A percentile compares a stretch with the other conserved stretches of the same genome.
Conservation (phyloP, 2,113 vertebrate genomes). For the Cochlearius cochlearius region DNA sequence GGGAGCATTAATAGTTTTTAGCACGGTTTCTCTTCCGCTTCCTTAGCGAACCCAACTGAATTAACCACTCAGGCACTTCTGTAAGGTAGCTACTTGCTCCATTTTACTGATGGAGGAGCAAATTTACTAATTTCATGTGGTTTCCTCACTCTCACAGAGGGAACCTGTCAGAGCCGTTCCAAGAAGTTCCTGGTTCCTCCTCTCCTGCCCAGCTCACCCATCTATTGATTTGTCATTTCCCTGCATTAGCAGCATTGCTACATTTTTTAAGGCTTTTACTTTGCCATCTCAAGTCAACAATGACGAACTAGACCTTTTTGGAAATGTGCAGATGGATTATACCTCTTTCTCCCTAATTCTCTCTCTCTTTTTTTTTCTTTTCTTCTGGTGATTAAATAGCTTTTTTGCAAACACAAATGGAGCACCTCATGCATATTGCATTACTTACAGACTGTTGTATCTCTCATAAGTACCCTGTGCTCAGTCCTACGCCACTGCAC, state of each 20-base stretch:
- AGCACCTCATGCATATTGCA: slow-evolving; percentile 38
- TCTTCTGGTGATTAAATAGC: neutral
- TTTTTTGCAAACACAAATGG: slow-evolving; percentile 7
- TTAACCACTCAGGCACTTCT: neutral
- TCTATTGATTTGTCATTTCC: neutral
- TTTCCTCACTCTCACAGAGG: neutral
- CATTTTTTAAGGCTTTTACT: neutral
- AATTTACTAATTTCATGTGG: neutral
- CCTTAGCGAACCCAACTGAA: neutral
- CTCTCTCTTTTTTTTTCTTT: fast-evolving
- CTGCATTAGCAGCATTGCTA: neutral
- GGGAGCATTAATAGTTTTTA: neutral
- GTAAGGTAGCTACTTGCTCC: neutral
- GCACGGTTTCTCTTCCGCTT: neutral
- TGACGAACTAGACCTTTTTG: neutral
- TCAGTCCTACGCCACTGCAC: neutral
- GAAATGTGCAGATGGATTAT: neutral
- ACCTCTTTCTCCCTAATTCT: neutral
- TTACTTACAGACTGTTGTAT: neutral
- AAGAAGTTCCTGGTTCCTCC: neutral
- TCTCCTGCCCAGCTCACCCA: neutral
- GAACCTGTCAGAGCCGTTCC: neutral
- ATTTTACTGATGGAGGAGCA: neutral
- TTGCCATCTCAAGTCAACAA: neutral
- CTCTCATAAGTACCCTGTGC: neutral